Base-by-base conservation (phyloP, 2,113 vertebrate species). In the Otolemur garnettii region DNA sequence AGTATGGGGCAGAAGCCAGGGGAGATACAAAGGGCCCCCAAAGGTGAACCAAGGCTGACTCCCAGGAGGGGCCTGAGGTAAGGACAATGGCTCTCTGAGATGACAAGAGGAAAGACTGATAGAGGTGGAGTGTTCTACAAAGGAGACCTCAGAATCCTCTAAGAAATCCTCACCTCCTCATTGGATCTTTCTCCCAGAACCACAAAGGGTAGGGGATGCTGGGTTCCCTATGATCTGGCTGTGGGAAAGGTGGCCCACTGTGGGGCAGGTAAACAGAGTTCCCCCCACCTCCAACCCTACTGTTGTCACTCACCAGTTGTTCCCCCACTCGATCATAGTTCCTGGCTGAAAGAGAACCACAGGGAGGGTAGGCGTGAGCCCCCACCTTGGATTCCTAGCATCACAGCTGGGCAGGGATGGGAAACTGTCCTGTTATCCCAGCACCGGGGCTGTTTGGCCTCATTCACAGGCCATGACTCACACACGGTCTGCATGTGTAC, bases 251-350 rank as follows among this genome's bases (percentile, higher is more conserved):
- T 24, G 78, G 35, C 19, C 45, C 28, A 17, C 18, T 4, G 19
- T 53, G 18, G 18, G 45, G 15, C 53, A 84, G 80, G 21, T 57
- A 5, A 42, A 35, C 59, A 92, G 55, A 26, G 66, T 19, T 13
- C 21, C 14, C 78, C 81, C 55, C 33, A n/a, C 7, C 55, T 7
- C 60, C 68, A 35, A 9, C 1, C 38, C 15, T 0, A 5, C 68
- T 12, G n/a, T 2, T 6, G 1, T 26, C 45, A 86, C 99, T 99
- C 96, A 99, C 99, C 99, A 99, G 97, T 99, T 99, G 97, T 99
- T 99, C 66, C 99, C 99, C 99, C 99, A 99, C 96, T 99, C 99
- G 0, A 99, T 99, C 99, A 99, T 99, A 88, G 99, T 99, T 86
- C 99, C 99, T 11, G 99, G 99, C 99, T 99, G 98, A 96, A 95